Evolutionary conservation across 2,113 vertebrate species (phyloP).

Genomic region (Charina bottae): DNA sequence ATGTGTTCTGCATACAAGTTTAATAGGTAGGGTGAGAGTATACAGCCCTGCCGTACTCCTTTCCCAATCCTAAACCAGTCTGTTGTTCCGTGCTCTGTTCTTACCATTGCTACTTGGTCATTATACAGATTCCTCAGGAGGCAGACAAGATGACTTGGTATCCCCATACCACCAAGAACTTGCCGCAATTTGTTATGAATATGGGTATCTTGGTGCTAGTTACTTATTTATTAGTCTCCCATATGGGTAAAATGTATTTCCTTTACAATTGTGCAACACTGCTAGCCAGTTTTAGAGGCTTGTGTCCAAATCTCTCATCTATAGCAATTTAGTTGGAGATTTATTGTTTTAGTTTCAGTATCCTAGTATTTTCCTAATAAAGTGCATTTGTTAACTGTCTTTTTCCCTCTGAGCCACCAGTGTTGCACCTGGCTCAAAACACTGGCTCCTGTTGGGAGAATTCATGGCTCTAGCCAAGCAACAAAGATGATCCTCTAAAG

Average conservation of each 20-base stretch:
- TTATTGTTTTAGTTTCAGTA: not conserved
- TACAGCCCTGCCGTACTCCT: too few species aligned
- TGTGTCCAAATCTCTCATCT: not conserved
- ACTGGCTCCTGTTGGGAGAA: not conserved
- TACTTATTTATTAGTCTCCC: not conserved
- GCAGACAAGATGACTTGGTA: too few species aligned
- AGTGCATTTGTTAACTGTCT: not conserved
- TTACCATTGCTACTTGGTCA: too few species aligned
- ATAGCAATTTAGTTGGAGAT: not conserved
- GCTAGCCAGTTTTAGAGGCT: not conserved
- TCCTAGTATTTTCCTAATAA: not conserved
- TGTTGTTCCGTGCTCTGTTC: too few species aligned
- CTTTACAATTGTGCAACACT: not conserved
- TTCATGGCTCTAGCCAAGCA: not conserved
- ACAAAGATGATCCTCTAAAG: not conserved
- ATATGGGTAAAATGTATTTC: not conserved
- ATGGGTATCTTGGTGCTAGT: not conserved
- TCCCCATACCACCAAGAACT: too few species aligned
- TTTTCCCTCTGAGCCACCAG: not conserved
- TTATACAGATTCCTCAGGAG: too few species aligned
- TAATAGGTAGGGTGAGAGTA: too few species aligned
- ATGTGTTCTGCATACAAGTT: too few species aligned
- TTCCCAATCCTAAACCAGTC: too few species aligned
- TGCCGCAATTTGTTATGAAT: too few species aligned
- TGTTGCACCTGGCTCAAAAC: not conserved